A percentile compares a stretch with the other conserved stretches of the same genome.
Conservation (phyloP, 92 coral and sea anemone genomes). For the Phenganax stokvisi region DNA sequence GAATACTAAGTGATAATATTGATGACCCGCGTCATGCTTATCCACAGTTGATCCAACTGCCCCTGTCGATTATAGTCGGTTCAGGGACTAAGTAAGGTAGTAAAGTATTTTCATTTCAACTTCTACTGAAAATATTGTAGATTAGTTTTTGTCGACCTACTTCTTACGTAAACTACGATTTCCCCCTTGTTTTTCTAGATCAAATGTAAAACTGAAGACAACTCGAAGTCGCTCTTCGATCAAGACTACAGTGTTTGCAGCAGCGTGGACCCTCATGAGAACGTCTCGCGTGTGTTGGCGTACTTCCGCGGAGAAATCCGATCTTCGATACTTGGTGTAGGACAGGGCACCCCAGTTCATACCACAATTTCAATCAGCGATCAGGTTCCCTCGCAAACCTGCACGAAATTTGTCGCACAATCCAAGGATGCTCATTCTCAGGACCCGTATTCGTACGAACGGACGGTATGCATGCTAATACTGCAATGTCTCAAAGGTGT, state of each 20-base stretch:
- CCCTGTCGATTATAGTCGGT: too few relatives aligned
- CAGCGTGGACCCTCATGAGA: slow-evolving; percentile 32
- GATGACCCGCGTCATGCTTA: neutral
- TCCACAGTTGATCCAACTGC: neutral
- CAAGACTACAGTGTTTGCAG: slow-evolving; percentile 38
- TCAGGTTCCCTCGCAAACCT: slow-evolving; percentile 28
- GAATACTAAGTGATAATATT: neutral
- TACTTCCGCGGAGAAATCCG: slow-evolving; percentile 34
- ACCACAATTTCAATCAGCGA: slow-evolving; percentile 35
- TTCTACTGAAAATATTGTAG: neutral
- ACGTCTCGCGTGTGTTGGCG: slow-evolving; percentile 29
- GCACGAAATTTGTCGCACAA: slow-evolving; percentile 27
- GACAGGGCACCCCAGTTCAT: neutral
- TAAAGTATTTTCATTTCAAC: too few relatives aligned
- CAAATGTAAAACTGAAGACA: slow-evolving; percentile 6
- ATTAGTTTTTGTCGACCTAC: neutral
- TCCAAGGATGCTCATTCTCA: slow-evolving; percentile 2
- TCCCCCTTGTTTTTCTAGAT: neutral
- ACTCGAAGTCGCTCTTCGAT: slow-evolving; percentile 18
- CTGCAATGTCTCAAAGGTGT: slow-evolving; percentile 30
- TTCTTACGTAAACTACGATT: neutral
- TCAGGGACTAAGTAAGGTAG: too few relatives aligned
- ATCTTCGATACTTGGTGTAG: neutral
- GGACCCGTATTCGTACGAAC: slow-evolving; percentile 22
- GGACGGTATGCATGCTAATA: slow-evolving; percentile 15